Evolutionary conservation across 2,113 vertebrate species (phyloP), one percentile per base, ranked within the genome.

Genomic region (Chlorodrepanis virens): DNA sequence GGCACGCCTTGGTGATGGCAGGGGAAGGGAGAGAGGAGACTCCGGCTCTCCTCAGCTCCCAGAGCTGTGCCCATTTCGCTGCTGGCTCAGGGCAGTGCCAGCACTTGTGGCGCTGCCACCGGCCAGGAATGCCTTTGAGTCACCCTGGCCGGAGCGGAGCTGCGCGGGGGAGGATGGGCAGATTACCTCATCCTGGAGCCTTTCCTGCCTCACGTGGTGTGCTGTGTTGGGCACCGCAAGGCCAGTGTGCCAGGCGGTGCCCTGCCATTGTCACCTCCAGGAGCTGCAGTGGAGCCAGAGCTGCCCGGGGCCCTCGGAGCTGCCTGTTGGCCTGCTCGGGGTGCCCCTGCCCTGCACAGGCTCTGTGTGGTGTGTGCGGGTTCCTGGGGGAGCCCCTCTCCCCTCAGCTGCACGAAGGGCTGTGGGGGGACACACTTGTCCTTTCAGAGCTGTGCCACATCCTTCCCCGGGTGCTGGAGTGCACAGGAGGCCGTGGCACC

Each of bases 111-210:
- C 3, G 19, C 79, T 93, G 88, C 86, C 93, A 88, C 33, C 5
- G 3, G 87, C 96, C 96, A 89, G 91, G 72, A 95, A 61, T 2
- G 27, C 77, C 93, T 94, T 97, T 97, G 93, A 96, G 95, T 97
- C 96, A 96, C 93, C 60, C 81, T 93, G 87, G 77, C 92, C 5
- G 1, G 77, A 91, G 93, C 89, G 5, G 76, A 37, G 37, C 37
- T 37, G 37, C 11, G 45, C 12, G 19, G 70, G 81, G 96, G 81
- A 93, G 95, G 78, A 87, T 22, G 8, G 84, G 87, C 78, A 39
- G 5, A 95, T 97, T 95, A 96, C 96, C 94, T 96, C 96, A 97
- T 95, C 95, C 74, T 91, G 90, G 92, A 95, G 79, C 84, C 3
- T 0, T 27, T 82, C 60, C 65, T 1, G 7, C 52, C 52, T 93